Evolutionary conservation across 2,888 invertebrate species (phyloP), one percentile per base, ranked within the genome.

Genomic region (Phasia obesa): DNA sequence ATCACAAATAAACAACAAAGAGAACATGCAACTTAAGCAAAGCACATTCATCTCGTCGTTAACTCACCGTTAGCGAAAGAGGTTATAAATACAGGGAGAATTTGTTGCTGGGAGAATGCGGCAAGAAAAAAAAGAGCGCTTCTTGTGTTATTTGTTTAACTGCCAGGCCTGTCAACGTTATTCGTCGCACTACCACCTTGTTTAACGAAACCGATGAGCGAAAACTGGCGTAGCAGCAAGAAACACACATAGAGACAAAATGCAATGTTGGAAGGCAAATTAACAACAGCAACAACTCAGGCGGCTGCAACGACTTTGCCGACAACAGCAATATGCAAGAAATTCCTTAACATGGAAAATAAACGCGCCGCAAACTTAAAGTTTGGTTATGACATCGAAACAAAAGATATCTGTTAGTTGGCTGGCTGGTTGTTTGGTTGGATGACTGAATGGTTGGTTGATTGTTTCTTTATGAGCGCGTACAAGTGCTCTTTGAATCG

Each of bases 331-430:
- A 38, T 57, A 35, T 59, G 67, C 71, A 55, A 79, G 65, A 83
- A 83, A 79, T 83, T 79, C 83, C 79, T 83, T 79, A 83, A 70
- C 75, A 79, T 79, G 83, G 79, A 83, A 83, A 83, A 74, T 35
- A 78, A 75, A 49, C 49, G 79, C 79, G 75, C 49, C 71, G 83
- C 83, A 62, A 79, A 76, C 71, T 74, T 78, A 53, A 76, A 25
- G 53, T 76, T 67, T 65, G 55, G 19, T 67, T 65, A 17, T 57
- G 75, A 59, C 75, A 65, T 73, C 67, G 59, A 65, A 73, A 73
- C 73, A 73, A 73, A 79, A 79, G 78, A 73, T 65, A 73, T 79
- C 59, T 73, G 73, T 71, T 78, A 64, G 59, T 60, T 69, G 65
- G 59, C 53, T 69, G 65, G 79, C 44, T 79, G 71, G 71, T 42